Evolutionary conservation across 2,888 invertebrate species (phyloP).

Genomic region (Drosophila vallismaia): DNA sequence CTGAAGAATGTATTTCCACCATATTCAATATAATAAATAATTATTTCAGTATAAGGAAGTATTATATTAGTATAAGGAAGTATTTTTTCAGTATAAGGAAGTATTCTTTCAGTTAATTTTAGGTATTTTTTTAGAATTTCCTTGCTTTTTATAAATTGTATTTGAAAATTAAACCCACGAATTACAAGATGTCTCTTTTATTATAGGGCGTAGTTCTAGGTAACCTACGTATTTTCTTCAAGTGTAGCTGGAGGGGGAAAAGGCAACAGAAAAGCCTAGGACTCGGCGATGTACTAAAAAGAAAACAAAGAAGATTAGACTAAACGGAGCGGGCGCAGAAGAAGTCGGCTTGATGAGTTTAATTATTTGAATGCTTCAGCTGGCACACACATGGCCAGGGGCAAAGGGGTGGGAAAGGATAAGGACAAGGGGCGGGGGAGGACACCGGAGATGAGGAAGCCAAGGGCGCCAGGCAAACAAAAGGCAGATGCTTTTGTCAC

Average conservation of each 20-base stretch:
- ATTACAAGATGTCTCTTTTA: too few species aligned
- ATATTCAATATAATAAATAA: too few species aligned
- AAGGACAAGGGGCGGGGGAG: neutral
- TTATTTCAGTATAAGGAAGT: too few species aligned
- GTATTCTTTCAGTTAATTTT: too few species aligned
- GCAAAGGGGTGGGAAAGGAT: neutral
- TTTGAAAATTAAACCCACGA: too few species aligned
- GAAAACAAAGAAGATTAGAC: constrained; percentile 77
- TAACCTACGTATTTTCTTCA: neutral
- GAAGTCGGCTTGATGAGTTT: constrained; percentile 79
- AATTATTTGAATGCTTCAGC: constrained; percentile 81
- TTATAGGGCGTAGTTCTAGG: neutral
- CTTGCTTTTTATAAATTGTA: too few species aligned
- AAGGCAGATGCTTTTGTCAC: constrained; percentile 79
- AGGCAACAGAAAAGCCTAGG: constrained; percentile 19
- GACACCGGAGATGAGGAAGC: constrained; percentile 23
- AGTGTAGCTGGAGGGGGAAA: neutral
- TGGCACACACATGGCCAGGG: constrained; percentile 39
- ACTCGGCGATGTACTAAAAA: constrained; percentile 57
- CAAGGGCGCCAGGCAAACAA: constrained; percentile 73
- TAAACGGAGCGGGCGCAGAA: constrained; percentile 40
- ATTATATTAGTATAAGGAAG: too few species aligned
- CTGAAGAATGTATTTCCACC: too few species aligned
- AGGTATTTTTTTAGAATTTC: too few species aligned
- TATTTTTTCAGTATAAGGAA: too few species aligned